Evolutionary conservation across 1,140 invertebrate genomes (phyloP).

Genomic region (Euwallacea similis): DNA sequence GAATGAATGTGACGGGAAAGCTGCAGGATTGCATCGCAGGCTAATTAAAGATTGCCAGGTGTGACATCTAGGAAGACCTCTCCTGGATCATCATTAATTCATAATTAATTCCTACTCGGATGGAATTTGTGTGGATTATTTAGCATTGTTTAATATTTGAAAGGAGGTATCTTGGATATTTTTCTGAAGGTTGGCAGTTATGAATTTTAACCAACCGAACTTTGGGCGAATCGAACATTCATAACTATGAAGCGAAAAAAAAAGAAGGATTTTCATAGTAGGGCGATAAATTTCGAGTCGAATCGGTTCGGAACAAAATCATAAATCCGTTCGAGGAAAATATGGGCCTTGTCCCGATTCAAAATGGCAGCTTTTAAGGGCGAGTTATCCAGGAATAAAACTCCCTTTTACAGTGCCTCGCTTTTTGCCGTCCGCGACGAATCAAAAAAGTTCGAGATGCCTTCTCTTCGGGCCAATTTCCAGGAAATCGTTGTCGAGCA

Average conservation of each 20-base stretch:
- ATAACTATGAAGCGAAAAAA: constrained; percentile 21
- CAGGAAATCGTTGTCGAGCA: neutral
- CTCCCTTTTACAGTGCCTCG: neutral
- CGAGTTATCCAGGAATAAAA: constrained; percentile 30
- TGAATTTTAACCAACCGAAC: neutral
- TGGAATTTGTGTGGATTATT: neutral
- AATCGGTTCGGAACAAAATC: constrained; percentile 29
- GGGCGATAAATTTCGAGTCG: constrained; percentile 31
- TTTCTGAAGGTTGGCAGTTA: too few species aligned
- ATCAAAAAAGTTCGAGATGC: too few species aligned
- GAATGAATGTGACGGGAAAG: neutral
- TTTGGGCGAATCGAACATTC: constrained; percentile 15
- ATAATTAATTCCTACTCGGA: neutral
- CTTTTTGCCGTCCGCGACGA: too few species aligned
- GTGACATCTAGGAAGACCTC: neutral
- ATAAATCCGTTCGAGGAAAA: constrained; percentile 36
- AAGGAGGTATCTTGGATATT: too few species aligned
- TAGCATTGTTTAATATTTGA: neutral
- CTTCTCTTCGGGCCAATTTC: too few species aligned
- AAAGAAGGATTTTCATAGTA: constrained; percentile 21
- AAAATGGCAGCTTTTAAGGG: constrained; percentile 36
- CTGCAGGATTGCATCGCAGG: neutral
- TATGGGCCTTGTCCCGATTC: constrained; percentile 37
- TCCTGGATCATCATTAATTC: neutral
- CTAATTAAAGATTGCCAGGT: constrained; percentile 1